phyloP scores from a whole-genome alignment of 2,888 invertebrate genomes.

The Drosophila siamana region DNA sequence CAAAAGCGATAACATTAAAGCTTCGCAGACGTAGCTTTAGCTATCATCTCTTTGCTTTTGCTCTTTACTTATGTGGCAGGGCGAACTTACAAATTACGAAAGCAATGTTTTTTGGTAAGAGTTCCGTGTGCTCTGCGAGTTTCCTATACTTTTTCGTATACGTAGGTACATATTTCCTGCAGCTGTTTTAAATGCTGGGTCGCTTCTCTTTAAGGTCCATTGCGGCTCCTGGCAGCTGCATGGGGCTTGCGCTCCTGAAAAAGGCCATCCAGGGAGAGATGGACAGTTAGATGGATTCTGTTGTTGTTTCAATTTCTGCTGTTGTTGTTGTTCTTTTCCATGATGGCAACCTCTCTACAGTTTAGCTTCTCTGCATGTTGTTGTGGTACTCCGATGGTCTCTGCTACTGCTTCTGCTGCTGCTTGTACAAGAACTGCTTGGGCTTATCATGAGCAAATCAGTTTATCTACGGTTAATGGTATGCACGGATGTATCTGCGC shows the following conservation, averaged over 20 bases:
- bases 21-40: constrained; percentile 13
- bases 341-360: constrained; percentile 37
- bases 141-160: not conserved
- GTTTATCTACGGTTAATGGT: constrained; percentile 69
- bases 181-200: constrained; percentile 23
- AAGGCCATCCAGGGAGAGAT: constrained; percentile 63
- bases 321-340: constrained; percentile 32
- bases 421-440: constrained; percentile 66
- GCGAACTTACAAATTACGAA: not conserved
- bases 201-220: constrained; percentile 53
- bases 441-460: constrained; percentile 73
- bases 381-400: constrained; percentile 35
- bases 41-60: not conserved
- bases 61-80: constrained; percentile 30
- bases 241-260: constrained; percentile 43
- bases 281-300: constrained; percentile 65
- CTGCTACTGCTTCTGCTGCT: constrained; percentile 47
- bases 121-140: constrained; percentile 8
- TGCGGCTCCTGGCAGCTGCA: constrained; percentile 40
- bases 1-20: constrained; percentile 8
- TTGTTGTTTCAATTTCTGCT: constrained; percentile 21
- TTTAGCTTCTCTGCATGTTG: constrained; percentile 21
- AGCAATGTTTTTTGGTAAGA: constrained; percentile 23
- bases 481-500: constrained; percentile 55
- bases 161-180: not conserved